A percentile compares a stretch with the other conserved stretches of the same genome.
Evolutionary conservation across 2,888 invertebrate species (phyloP).

Genomic region (Platynereis dumerilii): DNA sequence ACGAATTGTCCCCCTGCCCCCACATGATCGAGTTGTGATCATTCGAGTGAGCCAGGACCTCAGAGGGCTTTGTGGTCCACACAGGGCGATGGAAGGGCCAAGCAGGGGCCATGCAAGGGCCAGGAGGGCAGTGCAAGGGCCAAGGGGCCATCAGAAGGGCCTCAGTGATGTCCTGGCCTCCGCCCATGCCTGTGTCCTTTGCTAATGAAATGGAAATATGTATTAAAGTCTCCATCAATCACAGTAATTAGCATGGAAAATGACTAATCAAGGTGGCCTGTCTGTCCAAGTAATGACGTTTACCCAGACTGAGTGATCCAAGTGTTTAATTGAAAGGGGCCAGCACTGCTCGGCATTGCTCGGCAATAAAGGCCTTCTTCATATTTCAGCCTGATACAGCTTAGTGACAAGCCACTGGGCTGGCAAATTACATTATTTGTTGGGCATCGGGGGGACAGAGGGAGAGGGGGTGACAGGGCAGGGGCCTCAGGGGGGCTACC

Average conservation of each 20-base stretch:
- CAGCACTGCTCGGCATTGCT: background rate
- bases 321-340: conserved; percentile 21
- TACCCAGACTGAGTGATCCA: conserved; percentile 18
- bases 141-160: too few species aligned
- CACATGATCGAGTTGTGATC: too few species aligned
- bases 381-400: conserved; percentile 27
- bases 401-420: conserved; percentile 27
- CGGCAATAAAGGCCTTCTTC: conserved; percentile 23
- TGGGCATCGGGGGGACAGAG: conserved; percentile 1
- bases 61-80: too few species aligned
- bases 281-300: conserved; percentile 4
- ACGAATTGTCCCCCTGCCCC: too few species aligned
- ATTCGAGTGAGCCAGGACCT: too few species aligned
- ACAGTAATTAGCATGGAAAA: conserved; percentile 25
- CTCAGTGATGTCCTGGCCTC: too few species aligned
- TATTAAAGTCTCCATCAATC: conserved; percentile 12
- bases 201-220: background rate
- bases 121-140: too few species aligned
- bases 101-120: too few species aligned
- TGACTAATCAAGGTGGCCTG: conserved; percentile 18
- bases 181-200: too few species aligned
- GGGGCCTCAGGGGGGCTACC: too few species aligned
- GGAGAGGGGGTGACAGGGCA: too few species aligned
- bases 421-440: conserved; percentile 28
- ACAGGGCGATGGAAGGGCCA: too few species aligned